Base-by-base conservation (phyloP, 2,888 invertebrate genomes). In the Ophion ventricosus region DNA sequence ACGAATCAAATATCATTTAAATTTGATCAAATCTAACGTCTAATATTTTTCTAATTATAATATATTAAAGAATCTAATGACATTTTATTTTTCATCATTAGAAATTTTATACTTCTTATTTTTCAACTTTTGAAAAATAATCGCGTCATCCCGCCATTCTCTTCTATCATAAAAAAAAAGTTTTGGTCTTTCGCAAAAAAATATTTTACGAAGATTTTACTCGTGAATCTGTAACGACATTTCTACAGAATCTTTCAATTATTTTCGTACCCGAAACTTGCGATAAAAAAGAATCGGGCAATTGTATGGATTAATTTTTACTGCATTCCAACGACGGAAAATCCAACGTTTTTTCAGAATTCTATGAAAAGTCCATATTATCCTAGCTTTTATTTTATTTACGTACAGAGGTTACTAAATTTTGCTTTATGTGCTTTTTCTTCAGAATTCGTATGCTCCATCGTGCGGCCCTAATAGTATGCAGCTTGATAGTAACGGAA, bases 391-490 rank as follows among this genome's bases (percentile, higher is more conserved):
- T 10, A 20, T 25, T 20, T 23, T 5, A 4, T 23, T 69, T 26
- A 25, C 25, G 69, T 49, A 43, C 26, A 23, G 10, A 57, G 17
- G 1, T 5, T 14, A 54, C 8, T 17, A 17, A 23, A 43, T 23
- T 43, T 25, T 43, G 17, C 49, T 17, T 14, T 3, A 43, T 61
- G 7, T 35, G 5, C 54, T 56, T 35, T 54, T 29, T 25, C 29
- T 57, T 1, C 92, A 96, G 96, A 90, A 94, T 96, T 88, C 94
- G 95, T 82, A 93, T 96, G 88, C 92, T 96, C 82, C 95, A 95
- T 89, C 94, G 96, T 79, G 95, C 96, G 17, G 95, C 95, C 66
- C 93, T 95, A 74, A 94, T 96, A 84, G 95, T 96, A 89, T 93
- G 94, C 86, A 93, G 95, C 81, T 95, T 96, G 88, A 93, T 95